These are phyloP conservation scores for Troides helena DNA, from an alignment of 2,888 invertebrate species.

Conservation along the genomic window DNA sequence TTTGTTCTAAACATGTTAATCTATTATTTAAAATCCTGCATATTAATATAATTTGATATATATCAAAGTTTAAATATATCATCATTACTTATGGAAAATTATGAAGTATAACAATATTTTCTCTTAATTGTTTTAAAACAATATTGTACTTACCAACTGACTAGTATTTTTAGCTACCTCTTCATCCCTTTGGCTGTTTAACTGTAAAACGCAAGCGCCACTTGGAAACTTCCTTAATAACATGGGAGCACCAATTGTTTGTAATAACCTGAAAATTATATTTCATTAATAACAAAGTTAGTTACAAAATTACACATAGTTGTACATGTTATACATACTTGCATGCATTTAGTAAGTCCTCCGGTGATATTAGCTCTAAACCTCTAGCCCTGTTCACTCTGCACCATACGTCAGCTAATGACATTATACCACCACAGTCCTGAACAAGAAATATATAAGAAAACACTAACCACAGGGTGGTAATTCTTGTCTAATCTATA, in stretches of 20 bases:
- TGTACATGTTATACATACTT: conserved; percentile 62
- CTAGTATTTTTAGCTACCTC: conserved; percentile 84
- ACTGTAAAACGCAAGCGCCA: conserved; percentile 96
- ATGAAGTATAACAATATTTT: too few relatives aligned
- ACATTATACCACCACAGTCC: conserved; percentile 98
- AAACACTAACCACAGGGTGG: too few relatives aligned
- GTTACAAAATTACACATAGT: too few relatives aligned
- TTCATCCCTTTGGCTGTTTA: conserved; percentile 86
- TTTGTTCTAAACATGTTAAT: too few relatives aligned
- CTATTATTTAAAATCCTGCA: too few relatives aligned
- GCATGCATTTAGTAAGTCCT: conserved; percentile 97
- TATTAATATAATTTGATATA: too few relatives aligned
- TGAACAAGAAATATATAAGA: conserved; percentile 45
- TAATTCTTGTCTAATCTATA: too few relatives aligned
- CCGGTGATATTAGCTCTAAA: conserved; percentile 96
- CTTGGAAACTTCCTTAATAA: conserved; percentile 93
- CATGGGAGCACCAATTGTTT: conserved; percentile 84
- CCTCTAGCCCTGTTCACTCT: conserved; percentile 98
- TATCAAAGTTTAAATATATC: too few relatives aligned
- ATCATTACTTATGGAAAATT: too few relatives aligned
- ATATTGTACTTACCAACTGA: conserved; percentile 75
- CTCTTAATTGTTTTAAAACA: background rate
- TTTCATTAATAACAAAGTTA: background rate
- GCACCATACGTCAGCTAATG: conserved; percentile 97
- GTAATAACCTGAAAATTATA: conserved; percentile 72